Evolutionary conservation across 2,888 invertebrate species (phyloP).

Genomic region (Oscheius sp.): DNA sequence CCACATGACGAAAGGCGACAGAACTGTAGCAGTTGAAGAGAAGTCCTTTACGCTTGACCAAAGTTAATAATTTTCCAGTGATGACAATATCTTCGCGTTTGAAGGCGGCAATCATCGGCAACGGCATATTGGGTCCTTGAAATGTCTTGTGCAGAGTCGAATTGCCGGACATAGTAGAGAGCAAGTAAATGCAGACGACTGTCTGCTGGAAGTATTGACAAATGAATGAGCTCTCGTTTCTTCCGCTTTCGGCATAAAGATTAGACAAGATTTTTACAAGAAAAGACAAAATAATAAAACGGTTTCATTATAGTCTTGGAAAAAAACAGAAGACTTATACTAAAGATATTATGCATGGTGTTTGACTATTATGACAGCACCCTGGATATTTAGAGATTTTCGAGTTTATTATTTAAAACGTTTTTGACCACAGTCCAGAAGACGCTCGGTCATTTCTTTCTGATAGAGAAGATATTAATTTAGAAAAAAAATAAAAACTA

Average conservation of each 20-base stretch:
- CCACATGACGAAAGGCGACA: constrained; percentile 9
- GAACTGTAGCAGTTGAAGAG: constrained; percentile 12
- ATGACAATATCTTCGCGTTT: not conserved
- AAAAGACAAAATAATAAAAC: no score
- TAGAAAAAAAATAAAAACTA: constrained; percentile 21
- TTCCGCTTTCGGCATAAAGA: no score
- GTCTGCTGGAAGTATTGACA: no score
- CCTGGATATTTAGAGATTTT: not conserved
- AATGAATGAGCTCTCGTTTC: no score
- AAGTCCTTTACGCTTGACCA: constrained; percentile 12
- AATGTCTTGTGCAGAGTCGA: no score
- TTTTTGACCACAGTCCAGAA: constrained; percentile 45
- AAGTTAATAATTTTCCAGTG: not conserved
- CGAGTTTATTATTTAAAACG: not conserved
- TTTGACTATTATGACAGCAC: constrained; percentile 16
- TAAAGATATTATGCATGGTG: not conserved
- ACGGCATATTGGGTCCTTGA: not conserved
- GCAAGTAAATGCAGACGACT: no score
- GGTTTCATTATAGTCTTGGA: no score
- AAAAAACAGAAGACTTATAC: no score
- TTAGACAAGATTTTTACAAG: no score
- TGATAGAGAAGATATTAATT: constrained; percentile 39
- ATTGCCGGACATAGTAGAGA: no score
- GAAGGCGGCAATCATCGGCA: constrained; percentile 1
- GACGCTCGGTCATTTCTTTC: constrained; percentile 66